Conservation (phyloP, 2,113 vertebrate species). For the Irena cyanogastra region DNA sequence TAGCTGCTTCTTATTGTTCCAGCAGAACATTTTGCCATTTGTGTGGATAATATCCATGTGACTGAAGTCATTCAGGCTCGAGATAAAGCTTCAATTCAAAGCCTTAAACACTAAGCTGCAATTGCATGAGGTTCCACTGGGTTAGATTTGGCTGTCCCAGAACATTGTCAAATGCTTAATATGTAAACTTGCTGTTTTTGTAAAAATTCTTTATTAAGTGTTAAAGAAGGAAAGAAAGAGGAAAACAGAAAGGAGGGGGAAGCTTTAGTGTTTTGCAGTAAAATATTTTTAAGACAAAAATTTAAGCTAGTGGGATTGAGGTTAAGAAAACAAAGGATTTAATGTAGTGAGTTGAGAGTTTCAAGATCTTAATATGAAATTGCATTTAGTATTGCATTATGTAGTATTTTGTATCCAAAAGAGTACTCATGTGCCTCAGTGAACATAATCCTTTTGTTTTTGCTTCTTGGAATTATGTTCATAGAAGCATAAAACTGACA, state of each 20-base stretch:
- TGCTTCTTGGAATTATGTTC: background rate
- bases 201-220: background rate
- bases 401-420: background rate
- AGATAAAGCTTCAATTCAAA: background rate
- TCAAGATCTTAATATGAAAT: background rate
- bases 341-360: background rate
- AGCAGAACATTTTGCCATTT: background rate
- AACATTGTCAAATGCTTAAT: background rate
- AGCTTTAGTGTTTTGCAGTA: background rate
- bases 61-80: background rate
- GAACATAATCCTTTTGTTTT: slow-evolving; percentile 4
- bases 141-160: background rate
- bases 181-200: background rate
- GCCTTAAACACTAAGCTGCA: background rate
- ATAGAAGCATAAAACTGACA: background rate
- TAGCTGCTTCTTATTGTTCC: background rate
- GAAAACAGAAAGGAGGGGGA: background rate
- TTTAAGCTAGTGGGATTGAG: background rate
- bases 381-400: background rate
- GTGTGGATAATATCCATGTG: background rate
- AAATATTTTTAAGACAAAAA: background rate
- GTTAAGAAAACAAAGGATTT: background rate
- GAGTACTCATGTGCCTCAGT: background rate
- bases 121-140: background rate
- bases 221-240: background rate